Evolutionary conservation across 2,113 vertebrate species (phyloP).

Genomic region (Neopipo cinnamomea): DNA sequence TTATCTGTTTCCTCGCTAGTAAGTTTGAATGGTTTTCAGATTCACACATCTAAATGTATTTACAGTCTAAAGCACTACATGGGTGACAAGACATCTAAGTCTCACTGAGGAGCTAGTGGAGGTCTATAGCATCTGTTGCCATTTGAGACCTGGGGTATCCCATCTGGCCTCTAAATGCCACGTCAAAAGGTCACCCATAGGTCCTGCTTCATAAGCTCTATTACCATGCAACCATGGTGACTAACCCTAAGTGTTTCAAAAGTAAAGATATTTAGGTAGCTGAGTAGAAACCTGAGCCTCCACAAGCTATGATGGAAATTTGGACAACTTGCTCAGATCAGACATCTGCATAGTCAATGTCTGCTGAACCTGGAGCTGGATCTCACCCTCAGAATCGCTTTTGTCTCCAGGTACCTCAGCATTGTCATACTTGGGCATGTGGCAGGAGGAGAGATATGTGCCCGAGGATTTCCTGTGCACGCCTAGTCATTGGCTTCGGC

Average conservation of each 20-base stretch:
- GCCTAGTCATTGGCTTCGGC: background rate
- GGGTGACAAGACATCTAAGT: background rate
- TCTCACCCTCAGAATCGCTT: background rate
- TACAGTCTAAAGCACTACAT: background rate
- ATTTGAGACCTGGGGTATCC: background rate
- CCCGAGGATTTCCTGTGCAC: background rate
- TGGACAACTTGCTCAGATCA: background rate
- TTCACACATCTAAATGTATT: background rate
- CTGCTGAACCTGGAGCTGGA: background rate
- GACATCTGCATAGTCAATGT: background rate
- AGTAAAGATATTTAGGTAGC: background rate
- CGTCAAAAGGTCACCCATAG: background rate
- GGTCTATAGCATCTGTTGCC: background rate
- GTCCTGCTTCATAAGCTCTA: background rate
- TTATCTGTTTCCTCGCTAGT: background rate
- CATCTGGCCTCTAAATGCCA: background rate
- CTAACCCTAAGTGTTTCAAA: background rate
- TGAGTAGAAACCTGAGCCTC: background rate
- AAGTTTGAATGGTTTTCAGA: background rate
- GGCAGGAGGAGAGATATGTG: background rate
- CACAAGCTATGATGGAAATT: background rate
- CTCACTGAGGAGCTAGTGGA: background rate
- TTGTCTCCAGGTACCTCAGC: background rate
- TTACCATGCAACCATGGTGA: background rate
- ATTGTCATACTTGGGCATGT: background rate